phyloP scores from a whole-genome alignment of 92 coral and sea anemone genomes.

The Zoanthus gigantus region DNA sequence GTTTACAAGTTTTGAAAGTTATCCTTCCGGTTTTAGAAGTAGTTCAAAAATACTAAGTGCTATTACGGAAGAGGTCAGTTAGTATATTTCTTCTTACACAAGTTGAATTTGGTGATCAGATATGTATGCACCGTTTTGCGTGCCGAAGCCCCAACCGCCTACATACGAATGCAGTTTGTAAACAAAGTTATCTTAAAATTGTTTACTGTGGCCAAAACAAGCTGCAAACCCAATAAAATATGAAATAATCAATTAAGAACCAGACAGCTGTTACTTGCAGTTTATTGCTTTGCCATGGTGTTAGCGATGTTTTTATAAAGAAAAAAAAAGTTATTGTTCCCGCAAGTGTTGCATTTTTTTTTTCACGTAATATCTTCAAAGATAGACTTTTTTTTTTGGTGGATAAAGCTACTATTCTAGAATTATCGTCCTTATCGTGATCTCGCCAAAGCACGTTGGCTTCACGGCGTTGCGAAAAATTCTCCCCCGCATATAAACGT shows the following conservation, averaged over 20 bases:
- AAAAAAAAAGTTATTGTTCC: neutral
- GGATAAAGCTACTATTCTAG: no score
- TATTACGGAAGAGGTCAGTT: neutral
- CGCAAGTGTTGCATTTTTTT: neutral
- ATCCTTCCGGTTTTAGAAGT: conserved; percentile 22
- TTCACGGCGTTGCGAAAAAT: no score
- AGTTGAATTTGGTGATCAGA: conserved; percentile 24
- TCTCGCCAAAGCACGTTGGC: no score
- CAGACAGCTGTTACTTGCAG: conserved; percentile 24
- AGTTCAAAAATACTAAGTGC: neutral
- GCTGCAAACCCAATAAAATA: conserved; percentile 8
- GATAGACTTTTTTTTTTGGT: neutral
- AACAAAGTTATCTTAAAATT: conserved; percentile 29
- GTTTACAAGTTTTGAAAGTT: neutral
- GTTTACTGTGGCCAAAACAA: conserved; percentile 48
- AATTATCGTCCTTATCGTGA: no score
- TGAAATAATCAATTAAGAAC: conserved; percentile 31
- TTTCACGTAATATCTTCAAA: neutral
- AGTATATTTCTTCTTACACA: neutral
- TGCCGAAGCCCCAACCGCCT: conserved; percentile 3
- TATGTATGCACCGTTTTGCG: neutral
- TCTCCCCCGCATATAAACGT: no score
- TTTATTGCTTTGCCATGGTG: neutral
- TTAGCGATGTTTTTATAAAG: neutral
- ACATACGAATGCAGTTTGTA: conserved; percentile 43